phyloP scores from a whole-genome alignment of 1,140 invertebrate species.

The Pseudomyrmex pallidus region DNA sequence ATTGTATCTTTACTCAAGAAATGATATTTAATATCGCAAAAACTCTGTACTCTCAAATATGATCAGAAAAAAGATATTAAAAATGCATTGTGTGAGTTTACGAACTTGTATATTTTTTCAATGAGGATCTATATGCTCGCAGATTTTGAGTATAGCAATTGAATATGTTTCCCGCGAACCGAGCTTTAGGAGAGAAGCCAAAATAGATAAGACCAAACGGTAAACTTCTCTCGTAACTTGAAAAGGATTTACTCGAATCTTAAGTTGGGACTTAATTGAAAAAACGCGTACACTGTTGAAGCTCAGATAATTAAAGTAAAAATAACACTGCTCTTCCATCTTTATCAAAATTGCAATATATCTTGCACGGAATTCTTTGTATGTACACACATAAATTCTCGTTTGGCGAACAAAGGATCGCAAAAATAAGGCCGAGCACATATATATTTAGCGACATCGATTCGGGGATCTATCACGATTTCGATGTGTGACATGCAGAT shows the following conservation, averaged over 20 bases:
- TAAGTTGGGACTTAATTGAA: not conserved
- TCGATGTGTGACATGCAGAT: slow-evolving; percentile 5
- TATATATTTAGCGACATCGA: slow-evolving; percentile 6
- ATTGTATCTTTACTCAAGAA: not conserved
- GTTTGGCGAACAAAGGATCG: too few species aligned
- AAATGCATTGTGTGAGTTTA: not conserved
- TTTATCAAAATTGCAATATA: not conserved
- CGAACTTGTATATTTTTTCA: not conserved
- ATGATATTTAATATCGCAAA: slow-evolving; percentile 2
- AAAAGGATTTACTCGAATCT: slow-evolving; percentile 8
- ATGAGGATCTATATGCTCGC: not conserved
- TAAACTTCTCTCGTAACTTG: slow-evolving; percentile 26
- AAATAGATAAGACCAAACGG: slow-evolving; percentile 7
- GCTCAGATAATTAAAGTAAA: not conserved
- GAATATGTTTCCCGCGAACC: slow-evolving; percentile 6
- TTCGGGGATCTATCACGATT: slow-evolving; percentile 18
- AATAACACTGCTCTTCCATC: not conserved
- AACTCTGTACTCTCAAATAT: not conserved
- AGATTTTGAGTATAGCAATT: slow-evolving; percentile 3
- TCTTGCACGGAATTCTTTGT: too few species aligned
- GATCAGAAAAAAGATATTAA: not conserved
- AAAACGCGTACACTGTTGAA: not conserved
- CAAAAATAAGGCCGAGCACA: too few species aligned
- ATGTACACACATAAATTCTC: too few species aligned
- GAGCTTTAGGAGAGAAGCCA: not conserved